Conservation (phyloP, 30 jellyfish, hydroid and myxozoan genomes). For the Nemopilema nomurai region DNA sequence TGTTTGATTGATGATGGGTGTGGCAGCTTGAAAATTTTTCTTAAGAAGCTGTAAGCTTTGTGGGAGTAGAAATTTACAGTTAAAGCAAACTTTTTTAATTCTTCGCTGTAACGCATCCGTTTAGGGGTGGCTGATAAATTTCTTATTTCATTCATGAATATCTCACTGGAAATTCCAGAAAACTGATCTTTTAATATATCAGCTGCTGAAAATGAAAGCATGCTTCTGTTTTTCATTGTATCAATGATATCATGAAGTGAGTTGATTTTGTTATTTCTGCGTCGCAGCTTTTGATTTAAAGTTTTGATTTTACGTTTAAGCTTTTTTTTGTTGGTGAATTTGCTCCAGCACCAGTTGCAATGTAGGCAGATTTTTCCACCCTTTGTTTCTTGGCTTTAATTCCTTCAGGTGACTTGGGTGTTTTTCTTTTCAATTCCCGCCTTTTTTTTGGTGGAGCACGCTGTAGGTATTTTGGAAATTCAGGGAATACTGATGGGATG, state of each 20-base stretch:
- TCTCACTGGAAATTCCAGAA: constrained; percentile 5
- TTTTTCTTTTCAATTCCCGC: constrained; percentile 6
- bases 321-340: constrained; percentile 8
- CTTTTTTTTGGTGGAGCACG: not conserved
- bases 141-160: constrained; percentile 2
- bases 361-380: not conserved
- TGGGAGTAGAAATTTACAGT: constrained; percentile 39
- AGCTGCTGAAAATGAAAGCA: not conserved
- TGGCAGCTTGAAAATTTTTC: constrained; percentile 32
- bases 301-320: not conserved
- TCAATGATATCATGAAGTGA: not conserved
- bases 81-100: constrained; percentile 45
- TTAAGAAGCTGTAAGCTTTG: constrained; percentile 27
- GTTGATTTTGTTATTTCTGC: constrained; percentile 7
- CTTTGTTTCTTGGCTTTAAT: not conserved
- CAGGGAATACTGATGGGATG: not conserved
- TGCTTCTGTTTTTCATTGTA: not conserved
- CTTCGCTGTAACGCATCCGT: constrained; percentile 4
- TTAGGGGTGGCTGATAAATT: not conserved
- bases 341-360: not conserved
- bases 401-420: not conserved
- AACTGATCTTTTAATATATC: constrained; percentile 17
- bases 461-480: not conserved
- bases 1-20: constrained; percentile 32
- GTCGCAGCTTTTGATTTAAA: constrained; percentile 6